Evolutionary conservation across 2,113 vertebrate species (phyloP), one percentile per base, ranked within the genome.

Genomic region (Nipponia nippon): DNA sequence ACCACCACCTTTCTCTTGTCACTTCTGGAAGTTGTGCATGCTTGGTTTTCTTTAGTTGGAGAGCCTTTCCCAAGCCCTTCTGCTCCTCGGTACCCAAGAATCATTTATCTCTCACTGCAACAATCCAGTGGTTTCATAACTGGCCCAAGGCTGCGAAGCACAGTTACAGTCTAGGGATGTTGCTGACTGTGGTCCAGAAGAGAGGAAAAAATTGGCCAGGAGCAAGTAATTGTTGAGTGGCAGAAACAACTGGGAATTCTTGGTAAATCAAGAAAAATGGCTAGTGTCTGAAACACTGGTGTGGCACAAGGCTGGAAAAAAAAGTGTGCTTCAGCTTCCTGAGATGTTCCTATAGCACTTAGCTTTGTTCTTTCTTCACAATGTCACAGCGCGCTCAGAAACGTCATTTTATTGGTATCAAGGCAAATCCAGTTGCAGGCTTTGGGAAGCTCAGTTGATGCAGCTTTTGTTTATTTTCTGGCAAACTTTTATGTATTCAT

Each of bases 221-320:
- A 91, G 66, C 71, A 91, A 76, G 27, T 44, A 69, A 67, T 38
- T 66, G 70, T 49, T 67, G 66, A 91, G 34, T 52, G 61, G 61
- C 65, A 92, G 82, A 81, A 93, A 75, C 86, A 86, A 56, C 63
- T 78, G 80, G 76, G 76, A 89, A 32, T 72, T 89, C 79, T 70
- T 63, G 17, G 47, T 52, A 93, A 96, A 90, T 92, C 50, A 86
- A 87, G 93, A 93, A 73, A 88, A 94, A 96, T 86, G n/a, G 40
- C 44, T 50, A 9, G 8, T 88, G 62, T 94, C 95, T 94, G 79
- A 73, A 69, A 73, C n/a, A 52, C 34, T 27, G 46, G 13, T 80
- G 61, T 77, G 75, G 59, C 80, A 49, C 34, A 46, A n/a, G 29
- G 76, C 66, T 93, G 81, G 34, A 13, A 5, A 50, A n/a, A n/a